Conservation (phyloP, 2,888 invertebrate species). For the Eupsilia transversa region DNA sequence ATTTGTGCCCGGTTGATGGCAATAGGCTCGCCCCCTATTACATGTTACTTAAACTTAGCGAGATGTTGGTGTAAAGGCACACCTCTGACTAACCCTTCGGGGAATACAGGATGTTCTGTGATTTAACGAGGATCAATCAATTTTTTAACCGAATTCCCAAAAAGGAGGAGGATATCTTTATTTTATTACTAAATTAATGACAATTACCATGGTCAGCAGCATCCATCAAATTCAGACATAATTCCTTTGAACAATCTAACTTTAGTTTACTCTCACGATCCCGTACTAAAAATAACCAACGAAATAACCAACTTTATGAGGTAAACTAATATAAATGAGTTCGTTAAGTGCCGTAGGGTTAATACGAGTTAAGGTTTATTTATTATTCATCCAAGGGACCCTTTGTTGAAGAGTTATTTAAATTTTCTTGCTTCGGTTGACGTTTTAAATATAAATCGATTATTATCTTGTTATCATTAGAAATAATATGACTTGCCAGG, state of each 20-base stretch:
- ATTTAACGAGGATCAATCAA: background rate
- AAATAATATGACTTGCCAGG: too few relatives aligned
- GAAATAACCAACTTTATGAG: constrained; percentile 28
- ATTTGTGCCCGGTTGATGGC: background rate
- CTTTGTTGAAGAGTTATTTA: constrained; percentile 33
- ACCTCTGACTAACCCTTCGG: background rate
- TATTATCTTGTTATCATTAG: too few relatives aligned
- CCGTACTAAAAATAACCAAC: constrained; percentile 21
- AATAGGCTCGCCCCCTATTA: background rate
- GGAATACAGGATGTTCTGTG: background rate
- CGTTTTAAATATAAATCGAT: background rate
- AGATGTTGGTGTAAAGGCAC: background rate
- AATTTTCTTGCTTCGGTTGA: constrained; percentile 12
- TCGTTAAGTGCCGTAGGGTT: constrained; percentile 3
- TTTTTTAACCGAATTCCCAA: too few relatives aligned
- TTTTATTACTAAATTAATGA: background rate
- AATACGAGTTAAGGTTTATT: constrained; percentile 19
- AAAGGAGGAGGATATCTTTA: too few relatives aligned
- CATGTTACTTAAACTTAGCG: background rate
- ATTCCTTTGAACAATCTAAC: background rate
- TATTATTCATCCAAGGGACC: constrained; percentile 17
- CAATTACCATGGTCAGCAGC: background rate
- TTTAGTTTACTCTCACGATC: background rate
- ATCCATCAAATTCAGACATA: background rate
- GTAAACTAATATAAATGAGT: constrained; percentile 27